A percentile compares a stretch with the other conserved stretches of the same genome.
phyloP scores from a whole-genome alignment of 30 jellyfish, hydroid and myxozoan genomes.

The Chrysaora quinquecirrha region DNA sequence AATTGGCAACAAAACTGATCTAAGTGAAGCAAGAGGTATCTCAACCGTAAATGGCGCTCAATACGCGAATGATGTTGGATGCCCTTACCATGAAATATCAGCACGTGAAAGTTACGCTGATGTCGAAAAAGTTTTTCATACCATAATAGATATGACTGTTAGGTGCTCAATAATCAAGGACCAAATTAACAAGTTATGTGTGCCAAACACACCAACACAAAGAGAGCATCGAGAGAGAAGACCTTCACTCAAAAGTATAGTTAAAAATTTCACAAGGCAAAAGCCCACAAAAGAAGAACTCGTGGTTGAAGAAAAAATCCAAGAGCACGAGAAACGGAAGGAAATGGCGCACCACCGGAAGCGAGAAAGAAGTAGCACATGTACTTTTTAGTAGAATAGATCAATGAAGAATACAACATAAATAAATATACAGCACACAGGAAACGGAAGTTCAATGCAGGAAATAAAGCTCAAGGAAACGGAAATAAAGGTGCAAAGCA shows the following conservation, averaged over 20 bases:
- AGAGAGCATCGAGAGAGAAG: constrained; percentile 55
- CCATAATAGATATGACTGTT: constrained; percentile 54
- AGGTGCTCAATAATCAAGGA: constrained; percentile 59
- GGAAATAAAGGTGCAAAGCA: no score
- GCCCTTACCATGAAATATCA: constrained; percentile 68
- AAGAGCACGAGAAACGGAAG: neutral
- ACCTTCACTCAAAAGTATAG: constrained; percentile 56
- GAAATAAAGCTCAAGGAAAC: no score
- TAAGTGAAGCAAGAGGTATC: constrained; percentile 29
- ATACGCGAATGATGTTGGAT: constrained; percentile 69
- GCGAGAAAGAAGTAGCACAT: constrained; percentile 62
- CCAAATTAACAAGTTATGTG: constrained; percentile 32
- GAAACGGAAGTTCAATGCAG: no score
- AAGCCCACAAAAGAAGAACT: constrained; percentile 54
- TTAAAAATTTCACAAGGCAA: constrained; percentile 56
- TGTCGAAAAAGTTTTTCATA: constrained; percentile 49
- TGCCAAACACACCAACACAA: constrained; percentile 20
- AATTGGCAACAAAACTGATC: constrained; percentile 57
- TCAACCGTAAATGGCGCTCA: constrained; percentile 40
- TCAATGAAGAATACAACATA: neutral
- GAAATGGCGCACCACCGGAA: neutral
- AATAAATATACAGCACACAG: neutral
- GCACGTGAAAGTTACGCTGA: constrained; percentile 64
- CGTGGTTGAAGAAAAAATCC: constrained; percentile 23
- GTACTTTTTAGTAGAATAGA: constrained; percentile 20